A percentile compares a stretch with the other conserved stretches of the same genome.
Evolutionary conservation across 1,140 invertebrate species (phyloP).

Genomic region (Holcopasites calliopsidis): DNA sequence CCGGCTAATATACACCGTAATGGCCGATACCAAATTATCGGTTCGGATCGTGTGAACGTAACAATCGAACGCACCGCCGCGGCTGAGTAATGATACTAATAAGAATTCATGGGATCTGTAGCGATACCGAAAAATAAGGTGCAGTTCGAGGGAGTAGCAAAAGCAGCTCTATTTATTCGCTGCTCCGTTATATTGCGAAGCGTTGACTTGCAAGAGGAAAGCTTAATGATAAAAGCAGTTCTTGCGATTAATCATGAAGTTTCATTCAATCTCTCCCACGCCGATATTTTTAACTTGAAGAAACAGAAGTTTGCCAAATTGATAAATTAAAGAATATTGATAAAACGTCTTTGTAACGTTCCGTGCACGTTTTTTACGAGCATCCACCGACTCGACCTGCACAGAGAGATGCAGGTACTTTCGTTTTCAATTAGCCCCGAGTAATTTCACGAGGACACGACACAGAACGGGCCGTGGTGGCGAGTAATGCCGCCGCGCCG

Average conservation of each 20-base stretch:
- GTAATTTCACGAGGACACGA: background rate
- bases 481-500: background rate
- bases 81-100: constrained; percentile 56
- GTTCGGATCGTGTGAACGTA: constrained; percentile 49
- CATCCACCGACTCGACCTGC: background rate
- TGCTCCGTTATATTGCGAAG: no score
- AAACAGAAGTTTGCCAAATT: no score
- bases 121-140: background rate
- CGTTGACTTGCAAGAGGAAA: no score
- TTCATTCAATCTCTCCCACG: no score
- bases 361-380: no score
- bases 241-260: no score
- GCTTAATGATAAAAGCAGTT: no score
- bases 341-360: no score
- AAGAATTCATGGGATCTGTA: constrained; percentile 55
- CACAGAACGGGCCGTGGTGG: background rate
- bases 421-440: constrained; percentile 3
- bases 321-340: no score
- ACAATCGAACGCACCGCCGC: constrained; percentile 29
- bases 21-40: constrained; percentile 63
- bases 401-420: background rate
- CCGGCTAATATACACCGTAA: constrained; percentile 56
- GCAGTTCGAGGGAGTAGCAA: no score
- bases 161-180: no score
- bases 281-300: no score